Conservation (phyloP, 2,888 invertebrate species). For the Horisme vitalbata region DNA sequence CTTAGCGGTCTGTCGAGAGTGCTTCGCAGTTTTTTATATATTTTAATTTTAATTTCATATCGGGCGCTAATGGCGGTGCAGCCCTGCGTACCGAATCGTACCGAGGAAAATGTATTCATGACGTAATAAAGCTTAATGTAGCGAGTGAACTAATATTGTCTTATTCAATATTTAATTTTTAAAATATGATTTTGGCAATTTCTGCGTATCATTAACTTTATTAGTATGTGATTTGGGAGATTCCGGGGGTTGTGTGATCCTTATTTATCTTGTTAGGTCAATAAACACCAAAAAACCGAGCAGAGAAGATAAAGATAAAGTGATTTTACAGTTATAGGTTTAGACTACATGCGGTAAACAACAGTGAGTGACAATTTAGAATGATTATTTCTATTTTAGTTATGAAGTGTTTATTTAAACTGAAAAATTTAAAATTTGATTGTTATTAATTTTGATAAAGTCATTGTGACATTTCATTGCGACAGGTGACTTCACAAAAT, state of each 20-base stretch:
- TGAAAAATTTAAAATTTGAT: no score
- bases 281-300: no score
- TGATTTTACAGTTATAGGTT: no score
- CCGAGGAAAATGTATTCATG: constrained; percentile 76
- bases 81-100: constrained; percentile 79
- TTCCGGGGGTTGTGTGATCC: no score
- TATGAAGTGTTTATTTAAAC: no score
- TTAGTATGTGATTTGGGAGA: constrained; percentile 41
- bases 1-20: constrained; percentile 79
- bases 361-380: no score
- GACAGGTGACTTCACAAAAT: constrained; percentile 15
- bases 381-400: no score
- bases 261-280: no score
- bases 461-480: neutral
- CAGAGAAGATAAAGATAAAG: no score
- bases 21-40: constrained; percentile 79
- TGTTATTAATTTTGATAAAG: no score
- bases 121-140: constrained; percentile 80
- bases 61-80: constrained; percentile 78
- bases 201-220: constrained; percentile 75
- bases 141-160: constrained; percentile 82
- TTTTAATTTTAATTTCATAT: constrained; percentile 83
- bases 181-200: constrained; percentile 67
- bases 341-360: no score
- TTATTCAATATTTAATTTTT: constrained; percentile 80